A percentile compares a stretch with the other conserved stretches of the same genome.
These are phyloP conservation scores for Myiotriccus ornatus DNA, from an alignment of 2,797 vertebrate genomes.

Conservation along the genomic window DNA sequence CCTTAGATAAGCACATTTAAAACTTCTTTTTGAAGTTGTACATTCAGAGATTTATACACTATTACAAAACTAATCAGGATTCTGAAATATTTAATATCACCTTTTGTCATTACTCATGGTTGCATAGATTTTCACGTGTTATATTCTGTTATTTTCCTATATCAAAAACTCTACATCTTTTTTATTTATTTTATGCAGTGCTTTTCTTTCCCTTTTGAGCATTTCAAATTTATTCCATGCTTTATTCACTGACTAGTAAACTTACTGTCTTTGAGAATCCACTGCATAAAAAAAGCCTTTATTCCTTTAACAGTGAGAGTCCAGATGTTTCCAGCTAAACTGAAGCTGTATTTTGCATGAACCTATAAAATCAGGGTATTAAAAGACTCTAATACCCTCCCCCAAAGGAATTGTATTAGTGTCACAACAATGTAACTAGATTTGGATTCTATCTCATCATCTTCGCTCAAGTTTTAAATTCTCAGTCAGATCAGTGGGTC, in stretches of 20 bases:
- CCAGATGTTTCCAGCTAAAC: conserved; percentile 49
- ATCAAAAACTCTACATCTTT: not conserved
- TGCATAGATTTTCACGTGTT: not conserved
- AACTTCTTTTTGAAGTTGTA: conserved; percentile 50
- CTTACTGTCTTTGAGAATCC: conserved; percentile 31
- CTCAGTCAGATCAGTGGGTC: not conserved
- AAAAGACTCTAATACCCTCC: not conserved
- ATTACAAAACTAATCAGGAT: conserved; percentile 31
- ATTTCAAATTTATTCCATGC: conserved; percentile 30
- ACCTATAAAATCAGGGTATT: conserved; percentile 22
- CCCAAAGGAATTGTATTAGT: not conserved
- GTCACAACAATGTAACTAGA: not conserved
- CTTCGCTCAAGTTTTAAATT: not conserved
- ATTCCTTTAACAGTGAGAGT: conserved; percentile 3
- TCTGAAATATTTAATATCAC: not conserved
- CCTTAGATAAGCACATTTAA: conserved; percentile 20
- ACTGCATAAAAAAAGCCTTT: conserved; percentile 19
- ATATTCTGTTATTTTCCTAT: not conserved
- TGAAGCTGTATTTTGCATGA: conserved; percentile 17
- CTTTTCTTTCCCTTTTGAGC: not conserved
- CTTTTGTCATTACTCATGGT: not conserved
- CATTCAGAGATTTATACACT: not conserved
- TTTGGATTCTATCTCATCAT: not conserved
- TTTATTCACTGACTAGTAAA: conserved; percentile 47
- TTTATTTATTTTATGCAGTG: not conserved